A percentile compares a stretch with the other conserved stretches of the same genome.
Conservation (phyloP, 2,888 invertebrate genomes). For the Iselma pallidipennis region DNA sequence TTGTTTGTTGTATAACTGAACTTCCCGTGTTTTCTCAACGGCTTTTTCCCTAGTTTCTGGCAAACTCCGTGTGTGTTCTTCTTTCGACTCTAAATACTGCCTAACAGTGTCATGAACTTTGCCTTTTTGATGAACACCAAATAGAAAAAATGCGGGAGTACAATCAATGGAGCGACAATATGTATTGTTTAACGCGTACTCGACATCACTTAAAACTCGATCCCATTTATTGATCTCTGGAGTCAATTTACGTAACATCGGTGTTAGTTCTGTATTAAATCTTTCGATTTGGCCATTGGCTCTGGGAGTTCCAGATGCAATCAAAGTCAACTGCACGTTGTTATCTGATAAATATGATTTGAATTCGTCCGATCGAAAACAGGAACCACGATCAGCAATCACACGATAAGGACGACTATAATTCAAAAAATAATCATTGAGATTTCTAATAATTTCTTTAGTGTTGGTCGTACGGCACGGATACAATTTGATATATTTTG, state of each 20-base stretch:
- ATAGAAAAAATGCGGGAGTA: constrained; percentile 27
- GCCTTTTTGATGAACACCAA: constrained; percentile 36
- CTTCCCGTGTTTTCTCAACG: constrained; percentile 22
- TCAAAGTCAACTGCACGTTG: constrained; percentile 32
- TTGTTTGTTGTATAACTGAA: constrained; percentile 31
- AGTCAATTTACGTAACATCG: constrained; percentile 34
- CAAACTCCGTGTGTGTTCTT: constrained; percentile 23
- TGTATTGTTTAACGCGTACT: constrained; percentile 31
- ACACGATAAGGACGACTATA: constrained; percentile 31
- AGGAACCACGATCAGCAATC: constrained; percentile 2
- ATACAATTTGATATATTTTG: constrained; percentile 31
- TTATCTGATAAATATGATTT: too few species aligned
- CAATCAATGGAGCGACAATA: constrained; percentile 12
- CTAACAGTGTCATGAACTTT: constrained; percentile 23
- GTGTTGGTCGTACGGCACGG: constrained; percentile 25
- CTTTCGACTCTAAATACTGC: neutral
- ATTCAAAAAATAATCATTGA: constrained; percentile 28
- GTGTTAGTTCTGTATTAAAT: constrained; percentile 32
- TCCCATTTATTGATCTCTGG: constrained; percentile 31
- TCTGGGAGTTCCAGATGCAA: constrained; percentile 37
- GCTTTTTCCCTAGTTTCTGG: constrained; percentile 18
- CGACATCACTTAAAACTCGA: constrained; percentile 16
- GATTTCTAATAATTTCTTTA: constrained; percentile 24
- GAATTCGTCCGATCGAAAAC: constrained; percentile 30
- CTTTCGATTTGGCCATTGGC: constrained; percentile 42